A percentile compares a stretch with the other conserved stretches of the same genome.
phyloP scores from a whole-genome alignment of 2,113 vertebrate genomes.

The Saccopteryx bilineata region DNA sequence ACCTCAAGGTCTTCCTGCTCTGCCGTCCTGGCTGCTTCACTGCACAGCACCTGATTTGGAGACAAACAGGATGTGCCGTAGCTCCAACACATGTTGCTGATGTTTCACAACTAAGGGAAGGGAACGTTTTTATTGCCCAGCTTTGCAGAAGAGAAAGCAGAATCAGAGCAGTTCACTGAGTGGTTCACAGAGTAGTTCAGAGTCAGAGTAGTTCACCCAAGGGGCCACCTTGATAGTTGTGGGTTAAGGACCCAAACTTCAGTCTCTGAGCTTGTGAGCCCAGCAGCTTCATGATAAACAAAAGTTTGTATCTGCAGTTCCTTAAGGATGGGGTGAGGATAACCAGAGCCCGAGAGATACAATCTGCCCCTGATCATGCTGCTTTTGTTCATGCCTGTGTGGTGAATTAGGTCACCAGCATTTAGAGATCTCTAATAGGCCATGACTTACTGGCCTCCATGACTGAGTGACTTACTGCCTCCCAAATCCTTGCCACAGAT shows the following conservation, averaged over 20 bases:
- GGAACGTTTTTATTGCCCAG: neutral
- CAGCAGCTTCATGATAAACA: too few relatives aligned
- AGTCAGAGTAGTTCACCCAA: neutral
- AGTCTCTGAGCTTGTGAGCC: neutral
- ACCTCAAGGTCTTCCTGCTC: neutral
- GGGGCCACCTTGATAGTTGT: neutral
- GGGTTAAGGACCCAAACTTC: neutral
- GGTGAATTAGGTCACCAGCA: neutral
- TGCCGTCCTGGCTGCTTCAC: neutral
- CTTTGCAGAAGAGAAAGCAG: neutral
- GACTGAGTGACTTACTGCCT: neutral
- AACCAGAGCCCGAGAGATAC: fast-evolving
- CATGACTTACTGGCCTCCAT: too few relatives aligned
- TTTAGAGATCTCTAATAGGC: neutral
- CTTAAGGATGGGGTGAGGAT: neutral
- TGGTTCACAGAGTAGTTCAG: neutral
- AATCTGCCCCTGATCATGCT: neutral
- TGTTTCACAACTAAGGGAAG: neutral
- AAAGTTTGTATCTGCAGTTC: neutral
- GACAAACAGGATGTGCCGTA: fast-evolving
- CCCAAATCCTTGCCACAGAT: neutral
- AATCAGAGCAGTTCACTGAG: neutral
- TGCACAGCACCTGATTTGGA: neutral
- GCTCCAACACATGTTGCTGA: neutral
- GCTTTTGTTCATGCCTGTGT: neutral